Conservation (phyloP, 2,888 invertebrate genomes). For the Dolichomitus sp. region DNA sequence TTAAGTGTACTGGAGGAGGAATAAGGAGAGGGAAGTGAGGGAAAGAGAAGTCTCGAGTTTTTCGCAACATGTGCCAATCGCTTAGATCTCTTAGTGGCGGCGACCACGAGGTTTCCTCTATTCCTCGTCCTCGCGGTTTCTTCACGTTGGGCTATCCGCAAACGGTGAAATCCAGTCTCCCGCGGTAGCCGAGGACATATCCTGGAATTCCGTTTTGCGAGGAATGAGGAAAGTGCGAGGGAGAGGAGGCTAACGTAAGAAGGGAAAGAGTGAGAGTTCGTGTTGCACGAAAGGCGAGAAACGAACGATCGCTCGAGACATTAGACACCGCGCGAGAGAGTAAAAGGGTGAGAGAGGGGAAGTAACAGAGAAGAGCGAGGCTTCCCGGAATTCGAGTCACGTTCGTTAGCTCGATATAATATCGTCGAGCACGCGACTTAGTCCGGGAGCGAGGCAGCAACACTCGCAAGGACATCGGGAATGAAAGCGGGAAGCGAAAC, state of each 20-base stretch:
- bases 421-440: conserved; percentile 75
- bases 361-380: conserved; percentile 46
- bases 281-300: conserved; percentile 77
- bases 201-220: conserved; percentile 69
- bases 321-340: conserved; percentile 73
- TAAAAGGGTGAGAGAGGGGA: conserved; percentile 45
- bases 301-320: conserved; percentile 75
- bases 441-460: conserved; percentile 29
- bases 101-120: conserved; percentile 58
- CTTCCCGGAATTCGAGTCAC: conserved; percentile 77
- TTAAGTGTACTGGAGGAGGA: conserved; percentile 36
- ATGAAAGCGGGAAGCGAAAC: conserved; percentile 52
- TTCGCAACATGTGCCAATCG: conserved; percentile 73
- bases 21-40: conserved; percentile 34
- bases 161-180: conserved; percentile 51
- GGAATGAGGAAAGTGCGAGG: conserved; percentile 63
- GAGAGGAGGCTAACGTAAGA: conserved; percentile 30
- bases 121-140: conserved; percentile 44
- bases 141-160: conserved; percentile 45
- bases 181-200: conserved; percentile 67
- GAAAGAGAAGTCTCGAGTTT: conserved; percentile 59
- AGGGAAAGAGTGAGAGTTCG: conserved; percentile 64
- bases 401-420: conserved; percentile 78
- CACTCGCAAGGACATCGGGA: conserved; percentile 55
- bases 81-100: conserved; percentile 63